Evolutionary conservation across 2,888 invertebrate genomes (phyloP).

Genomic region (Vesta saturnalis): DNA sequence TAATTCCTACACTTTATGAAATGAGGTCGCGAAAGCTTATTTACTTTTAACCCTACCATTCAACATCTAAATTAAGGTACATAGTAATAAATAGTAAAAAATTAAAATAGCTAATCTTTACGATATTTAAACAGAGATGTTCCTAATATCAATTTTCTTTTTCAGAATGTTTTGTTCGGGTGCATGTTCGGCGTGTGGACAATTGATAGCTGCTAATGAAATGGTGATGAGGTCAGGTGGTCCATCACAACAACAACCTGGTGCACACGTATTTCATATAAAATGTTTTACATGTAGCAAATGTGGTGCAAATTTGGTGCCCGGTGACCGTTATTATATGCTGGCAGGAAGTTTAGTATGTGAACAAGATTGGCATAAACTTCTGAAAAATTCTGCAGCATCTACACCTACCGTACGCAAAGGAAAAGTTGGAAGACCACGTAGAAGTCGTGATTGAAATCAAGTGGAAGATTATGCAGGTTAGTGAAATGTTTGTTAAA

Average conservation of each 20-base stretch:
- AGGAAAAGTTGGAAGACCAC: constrained; percentile 89
- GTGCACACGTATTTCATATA: constrained; percentile 85
- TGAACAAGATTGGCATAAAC: constrained; percentile 95
- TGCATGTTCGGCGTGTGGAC: constrained; percentile 91
- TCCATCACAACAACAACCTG: constrained; percentile 65
- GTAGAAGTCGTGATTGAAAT: constrained; percentile 89
- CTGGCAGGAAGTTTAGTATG: constrained; percentile 90
- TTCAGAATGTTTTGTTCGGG: constrained; percentile 92
- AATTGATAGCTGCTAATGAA: constrained; percentile 92
- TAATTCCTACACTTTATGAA: neutral
- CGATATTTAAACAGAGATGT: no score
- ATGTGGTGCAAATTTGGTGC: constrained; percentile 87
- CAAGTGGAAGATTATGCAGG: constrained; percentile 45
- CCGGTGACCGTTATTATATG: constrained; percentile 92
- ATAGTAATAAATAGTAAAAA: neutral
- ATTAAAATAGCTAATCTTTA: neutral
- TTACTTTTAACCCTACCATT: neutral
- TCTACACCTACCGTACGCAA: constrained; percentile 79
- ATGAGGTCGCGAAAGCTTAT: neutral
- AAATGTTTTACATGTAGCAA: constrained; percentile 96
- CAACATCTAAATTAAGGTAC: neutral
- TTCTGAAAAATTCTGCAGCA: constrained; percentile 69
- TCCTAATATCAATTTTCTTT: constrained; percentile 3
- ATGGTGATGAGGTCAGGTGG: constrained; percentile 88
- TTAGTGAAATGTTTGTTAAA: constrained; percentile 17